phyloP scores from a whole-genome alignment of 2,888 invertebrate species.

The Sipha maydis region DNA sequence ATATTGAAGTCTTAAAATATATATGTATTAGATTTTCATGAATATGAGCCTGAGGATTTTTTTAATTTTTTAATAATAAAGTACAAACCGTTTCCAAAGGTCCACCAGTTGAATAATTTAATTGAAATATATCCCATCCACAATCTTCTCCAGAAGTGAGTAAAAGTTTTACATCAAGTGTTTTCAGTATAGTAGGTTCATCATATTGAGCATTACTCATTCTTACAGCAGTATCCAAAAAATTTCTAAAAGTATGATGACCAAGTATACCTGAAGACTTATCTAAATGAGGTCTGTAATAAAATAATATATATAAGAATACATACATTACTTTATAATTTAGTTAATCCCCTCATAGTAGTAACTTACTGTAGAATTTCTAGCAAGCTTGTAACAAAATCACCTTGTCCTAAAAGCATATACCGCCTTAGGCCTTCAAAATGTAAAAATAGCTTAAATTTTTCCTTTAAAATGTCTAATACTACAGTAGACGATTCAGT shows the following conservation, averaged over 20 bases:
- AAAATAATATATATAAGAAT: slow-evolving; percentile 39
- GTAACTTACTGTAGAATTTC: slow-evolving; percentile 84
- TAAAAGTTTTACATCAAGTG: slow-evolving; percentile 84
- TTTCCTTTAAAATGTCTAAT: slow-evolving; percentile 84
- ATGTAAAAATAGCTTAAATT: slow-evolving; percentile 90
- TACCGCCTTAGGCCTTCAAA: slow-evolving; percentile 90
- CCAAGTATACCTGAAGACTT: slow-evolving; percentile 87
- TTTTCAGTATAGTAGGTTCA: slow-evolving; percentile 86
- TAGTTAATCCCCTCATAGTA: background rate
- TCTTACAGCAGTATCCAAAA: slow-evolving; percentile 85
- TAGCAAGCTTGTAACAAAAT: slow-evolving; percentile 94
- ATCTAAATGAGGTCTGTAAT: slow-evolving; percentile 82
- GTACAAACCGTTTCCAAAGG: slow-evolving; percentile 83
- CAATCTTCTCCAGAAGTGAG: slow-evolving; percentile 77
- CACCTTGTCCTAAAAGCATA: slow-evolving; percentile 92
- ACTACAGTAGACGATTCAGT: slow-evolving; percentile 87
- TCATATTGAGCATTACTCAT: slow-evolving; percentile 95
- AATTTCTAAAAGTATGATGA: slow-evolving; percentile 86
- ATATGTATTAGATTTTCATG: too few species aligned
- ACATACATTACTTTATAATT: background rate
- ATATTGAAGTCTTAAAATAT: too few species aligned
- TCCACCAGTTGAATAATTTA: slow-evolving; percentile 88
- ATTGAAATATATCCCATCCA: slow-evolving; percentile 90
- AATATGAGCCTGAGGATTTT: too few species aligned
- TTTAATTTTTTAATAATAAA: background rate